Percentiles rank a stretch among this genome's conserved stretches.
phyloP scores from a whole-genome alignment of 2,113 vertebrate species.

The Amblyornis subalaris region DNA sequence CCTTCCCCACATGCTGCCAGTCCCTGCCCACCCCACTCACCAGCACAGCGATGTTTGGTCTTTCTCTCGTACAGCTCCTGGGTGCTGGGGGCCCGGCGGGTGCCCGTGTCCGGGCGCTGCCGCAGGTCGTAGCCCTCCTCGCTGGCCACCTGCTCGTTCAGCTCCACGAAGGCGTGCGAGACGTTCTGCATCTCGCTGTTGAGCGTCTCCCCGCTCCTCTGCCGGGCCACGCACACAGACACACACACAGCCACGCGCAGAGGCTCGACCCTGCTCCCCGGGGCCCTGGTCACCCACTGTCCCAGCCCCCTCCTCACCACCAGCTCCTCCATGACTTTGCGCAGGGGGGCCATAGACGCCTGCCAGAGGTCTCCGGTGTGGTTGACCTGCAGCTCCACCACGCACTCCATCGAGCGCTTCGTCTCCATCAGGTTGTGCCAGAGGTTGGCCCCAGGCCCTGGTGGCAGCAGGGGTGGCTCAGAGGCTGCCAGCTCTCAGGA shows the following conservation, averaged over 20 bases:
- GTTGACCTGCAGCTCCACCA: conserved; percentile 81
- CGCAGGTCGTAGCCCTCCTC: conserved; percentile 62
- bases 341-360: conserved; percentile 55
- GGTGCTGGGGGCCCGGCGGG: neutral
- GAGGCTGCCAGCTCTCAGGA: rapidly evolving
- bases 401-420: conserved; percentile 80
- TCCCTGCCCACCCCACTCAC: conserved; percentile 65
- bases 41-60: conserved; percentile 78
- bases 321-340: conserved; percentile 70
- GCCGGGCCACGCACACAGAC: neutral
- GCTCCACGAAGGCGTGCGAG: conserved; percentile 56
- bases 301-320: conserved; percentile 55
- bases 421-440: conserved; percentile 77
- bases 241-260: neutral
- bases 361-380: conserved; percentile 76
- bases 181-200: conserved; percentile 56
- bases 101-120: rapidly evolving
- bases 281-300: neutral
- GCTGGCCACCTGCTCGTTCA: conserved; percentile 75
- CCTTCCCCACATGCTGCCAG: neutral
- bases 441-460: conserved; percentile 81
- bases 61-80: conserved; percentile 76
- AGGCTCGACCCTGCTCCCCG: neutral
- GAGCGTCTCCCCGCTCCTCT: conserved; percentile 65
- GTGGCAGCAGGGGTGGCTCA: neutral